A percentile compares a stretch with the other conserved stretches of the same genome.
These are phyloP conservation scores for Spheniscus humboldti DNA, from an alignment of 2,797 vertebrate species.

Conservation along the genomic window DNA sequence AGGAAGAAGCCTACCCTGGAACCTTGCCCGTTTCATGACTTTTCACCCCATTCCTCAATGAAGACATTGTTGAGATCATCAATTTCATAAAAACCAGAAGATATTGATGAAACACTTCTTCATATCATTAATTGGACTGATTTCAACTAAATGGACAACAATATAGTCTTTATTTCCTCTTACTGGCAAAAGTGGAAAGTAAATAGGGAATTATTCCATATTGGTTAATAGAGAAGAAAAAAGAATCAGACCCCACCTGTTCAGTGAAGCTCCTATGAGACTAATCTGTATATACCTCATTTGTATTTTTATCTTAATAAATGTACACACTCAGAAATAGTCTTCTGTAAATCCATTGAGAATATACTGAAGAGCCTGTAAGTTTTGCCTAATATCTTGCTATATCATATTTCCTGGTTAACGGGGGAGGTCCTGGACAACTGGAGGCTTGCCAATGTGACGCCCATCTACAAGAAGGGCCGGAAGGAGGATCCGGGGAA, in stretches of 20 bases:
- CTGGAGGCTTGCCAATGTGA: too few species aligned
- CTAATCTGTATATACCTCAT: accelerated
- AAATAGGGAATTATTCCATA: neutral
- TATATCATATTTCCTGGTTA: neutral
- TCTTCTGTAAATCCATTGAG: neutral
- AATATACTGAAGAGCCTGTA: neutral
- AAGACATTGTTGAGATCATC: neutral
- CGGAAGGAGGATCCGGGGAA: too few species aligned
- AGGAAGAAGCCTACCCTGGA: neutral
- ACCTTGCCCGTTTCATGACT: accelerated
- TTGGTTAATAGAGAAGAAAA: neutral
- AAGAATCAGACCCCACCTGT: neutral
- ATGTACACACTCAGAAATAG: neutral
- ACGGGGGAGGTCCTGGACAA: too few species aligned
- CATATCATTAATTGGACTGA: neutral
- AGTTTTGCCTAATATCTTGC: neutral
- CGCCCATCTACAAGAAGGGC: too few species aligned
- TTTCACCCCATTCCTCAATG: neutral
- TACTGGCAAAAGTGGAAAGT: neutral
- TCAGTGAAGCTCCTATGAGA: neutral
- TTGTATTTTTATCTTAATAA: neutral
- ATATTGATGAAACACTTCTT: neutral
- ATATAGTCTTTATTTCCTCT: neutral
- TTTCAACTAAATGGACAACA: neutral
- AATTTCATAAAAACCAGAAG: neutral